Evolutionary conservation across 2,888 invertebrate species (phyloP).

Genomic region (Monoplex corrugatus): DNA sequence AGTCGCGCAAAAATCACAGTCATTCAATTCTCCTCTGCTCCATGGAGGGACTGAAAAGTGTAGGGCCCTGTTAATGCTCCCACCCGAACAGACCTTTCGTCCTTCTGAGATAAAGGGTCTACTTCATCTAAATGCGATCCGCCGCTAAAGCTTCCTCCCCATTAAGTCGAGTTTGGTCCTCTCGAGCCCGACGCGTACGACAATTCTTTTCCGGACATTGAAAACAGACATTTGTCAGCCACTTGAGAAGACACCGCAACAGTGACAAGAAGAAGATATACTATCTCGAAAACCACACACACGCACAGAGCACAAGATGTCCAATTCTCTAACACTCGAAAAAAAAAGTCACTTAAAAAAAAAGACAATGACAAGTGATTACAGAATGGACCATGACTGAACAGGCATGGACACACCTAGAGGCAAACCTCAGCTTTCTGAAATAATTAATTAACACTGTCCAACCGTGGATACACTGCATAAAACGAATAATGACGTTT

Average conservation of each 20-base stretch:
- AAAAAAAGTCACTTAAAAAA: no score
- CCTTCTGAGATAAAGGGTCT: neutral
- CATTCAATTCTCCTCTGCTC: neutral
- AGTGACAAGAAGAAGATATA: neutral
- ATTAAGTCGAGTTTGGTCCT: conserved; percentile 25
- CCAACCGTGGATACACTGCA: no score
- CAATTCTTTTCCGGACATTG: conserved; percentile 27
- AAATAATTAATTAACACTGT: no score
- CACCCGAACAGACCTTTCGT: neutral
- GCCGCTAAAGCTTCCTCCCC: conserved; percentile 13
- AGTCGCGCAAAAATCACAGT: neutral
- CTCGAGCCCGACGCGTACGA: neutral
- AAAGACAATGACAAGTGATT: no score
- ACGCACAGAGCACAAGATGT: no score
- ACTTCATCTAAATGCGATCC: conserved; percentile 13
- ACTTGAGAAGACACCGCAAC: neutral
- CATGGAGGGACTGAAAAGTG: neutral
- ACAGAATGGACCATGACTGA: no score
- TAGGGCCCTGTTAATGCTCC: neutral
- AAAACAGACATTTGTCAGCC: conserved; percentile 33
- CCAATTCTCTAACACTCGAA: neutral
- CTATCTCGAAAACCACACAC: neutral
- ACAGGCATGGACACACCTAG: no score
- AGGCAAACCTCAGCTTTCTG: no score
- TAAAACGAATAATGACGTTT: no score